These are phyloP conservation scores for Marmota flaviventris DNA, from an alignment of 2,113 vertebrate species.

Conservation along the genomic window DNA sequence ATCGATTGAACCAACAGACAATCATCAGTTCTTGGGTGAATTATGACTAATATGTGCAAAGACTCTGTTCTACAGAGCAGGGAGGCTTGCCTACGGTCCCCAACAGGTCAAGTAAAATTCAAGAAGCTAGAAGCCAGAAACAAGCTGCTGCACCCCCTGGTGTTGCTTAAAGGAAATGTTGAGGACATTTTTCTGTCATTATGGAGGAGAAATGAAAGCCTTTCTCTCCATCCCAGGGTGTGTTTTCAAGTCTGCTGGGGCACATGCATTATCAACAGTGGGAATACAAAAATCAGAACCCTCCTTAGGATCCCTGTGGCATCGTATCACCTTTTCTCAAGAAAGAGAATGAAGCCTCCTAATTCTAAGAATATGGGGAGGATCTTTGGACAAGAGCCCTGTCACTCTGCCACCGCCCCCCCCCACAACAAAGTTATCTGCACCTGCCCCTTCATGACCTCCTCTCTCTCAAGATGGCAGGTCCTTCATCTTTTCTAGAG, in stretches of 20 bases:
- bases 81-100: neutral
- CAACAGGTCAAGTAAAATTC: constrained; percentile 34
- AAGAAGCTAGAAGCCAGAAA: constrained; percentile 33
- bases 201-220: neutral
- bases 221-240: neutral
- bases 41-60: constrained; percentile 20
- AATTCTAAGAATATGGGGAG: constrained; percentile 6
- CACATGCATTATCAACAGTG: neutral
- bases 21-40: neutral
- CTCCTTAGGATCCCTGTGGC: neutral
- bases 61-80: constrained; percentile 17
- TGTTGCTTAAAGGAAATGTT: constrained; percentile 48
- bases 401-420: neutral
- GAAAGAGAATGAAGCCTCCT: neutral
- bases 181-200: neutral
- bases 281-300: neutral
- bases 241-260: neutral
- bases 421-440: neutral
- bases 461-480: neutral
- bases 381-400: neutral
- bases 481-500: neutral
- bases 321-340: neutral
- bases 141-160: constrained; percentile 47
- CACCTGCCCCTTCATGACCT: neutral
- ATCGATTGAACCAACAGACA: neutral